Evolutionary conservation across 1,140 invertebrate genomes (phyloP).

Genomic region (Zaprionus ghesquierei): DNA sequence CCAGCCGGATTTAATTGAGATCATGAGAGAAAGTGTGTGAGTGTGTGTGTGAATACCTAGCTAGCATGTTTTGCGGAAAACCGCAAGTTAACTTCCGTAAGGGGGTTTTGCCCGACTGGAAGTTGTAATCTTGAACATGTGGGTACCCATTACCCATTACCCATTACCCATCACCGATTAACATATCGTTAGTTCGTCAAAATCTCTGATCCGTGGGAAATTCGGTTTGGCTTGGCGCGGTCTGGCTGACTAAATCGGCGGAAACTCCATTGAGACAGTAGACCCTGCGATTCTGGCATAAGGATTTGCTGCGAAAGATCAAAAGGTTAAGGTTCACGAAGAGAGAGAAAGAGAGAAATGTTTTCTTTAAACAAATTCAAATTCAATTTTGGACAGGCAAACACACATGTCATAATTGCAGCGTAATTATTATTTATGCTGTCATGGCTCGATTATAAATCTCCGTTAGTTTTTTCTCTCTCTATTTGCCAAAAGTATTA

Average conservation of each 20-base stretch:
- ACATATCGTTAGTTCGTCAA: conserved; percentile 64
- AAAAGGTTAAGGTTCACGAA: conserved; percentile 2
- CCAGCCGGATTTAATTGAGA: conserved; percentile 73
- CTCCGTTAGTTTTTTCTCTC: too few relatives aligned
- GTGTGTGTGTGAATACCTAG: conserved; percentile 66
- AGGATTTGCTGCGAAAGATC: conserved; percentile 43
- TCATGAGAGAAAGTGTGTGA: conserved; percentile 37
- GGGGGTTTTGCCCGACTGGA: conserved; percentile 63
- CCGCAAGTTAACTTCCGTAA: conserved; percentile 63
- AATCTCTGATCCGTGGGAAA: conserved; percentile 76
- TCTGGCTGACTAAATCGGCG: conserved; percentile 21
- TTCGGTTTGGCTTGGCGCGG: conserved; percentile 41
- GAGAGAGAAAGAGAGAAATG: not conserved
- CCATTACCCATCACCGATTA: too few relatives aligned
- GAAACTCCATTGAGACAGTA: conserved; percentile 57
- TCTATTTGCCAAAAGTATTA: conserved; percentile 69
- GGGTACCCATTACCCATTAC: too few relatives aligned
- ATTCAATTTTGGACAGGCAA: conserved; percentile 11
- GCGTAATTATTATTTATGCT: conserved; percentile 77
- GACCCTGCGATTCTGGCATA: not conserved
- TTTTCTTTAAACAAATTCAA: conserved; percentile 24
- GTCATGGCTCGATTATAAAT: conserved; percentile 72
- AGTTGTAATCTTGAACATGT: conserved; percentile 74
- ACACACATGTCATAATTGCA: conserved; percentile 66
- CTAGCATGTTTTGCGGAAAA: conserved; percentile 51